Base-by-base conservation (phyloP, 2,113 vertebrate species). In the Gallinago undulata region DNA sequence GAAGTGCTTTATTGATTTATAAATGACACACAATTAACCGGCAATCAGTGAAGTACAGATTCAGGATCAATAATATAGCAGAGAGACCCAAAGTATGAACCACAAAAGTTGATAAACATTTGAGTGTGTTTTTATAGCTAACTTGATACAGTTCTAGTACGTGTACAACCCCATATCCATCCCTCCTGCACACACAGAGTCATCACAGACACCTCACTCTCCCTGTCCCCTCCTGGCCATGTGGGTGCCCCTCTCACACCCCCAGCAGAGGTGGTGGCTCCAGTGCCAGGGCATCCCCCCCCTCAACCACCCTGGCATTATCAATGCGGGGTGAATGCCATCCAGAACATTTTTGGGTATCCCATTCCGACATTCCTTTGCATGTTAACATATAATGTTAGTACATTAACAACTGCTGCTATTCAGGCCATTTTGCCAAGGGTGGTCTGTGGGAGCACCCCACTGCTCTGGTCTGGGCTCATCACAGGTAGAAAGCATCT, bases 141-240 rank as follows among this genome's bases (percentile, higher is more conserved):
- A 33, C 1, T 1, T 31, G 1, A 1, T 25, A 47, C 0, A 0
- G 11, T 55, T 70, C 23, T 53, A 43, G 9, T 18, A 23, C 3
- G 5, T 4, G 2, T 11, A 23, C 50, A 53, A 23, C 10, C 31
- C n/a, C 33, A 30, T 11, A 19, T 28, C 9, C 23, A 39, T 15
- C 1, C 21, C 13, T 2, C 13, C 43, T 9, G 13, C n/a, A 17
- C 2, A 12, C 9, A 19, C 22, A 27, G 37, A 22, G 6, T 28
- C 24, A 47, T 21, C 60, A 43, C 13, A n/a, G 1, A 2, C 13
- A 8, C 22, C n/a, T 12, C 2, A 4, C 13, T 39, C 30, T 27
- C 35, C n/a, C 19, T 43, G 28, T 13, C 31, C 50, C 30, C 9
- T 30, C 28, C 39, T 3, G 7, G 30, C 13, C 1, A 0, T 43